Base-by-base conservation (phyloP, 2,797 vertebrate genomes). In the Hoplostethus atlanticus region DNA sequence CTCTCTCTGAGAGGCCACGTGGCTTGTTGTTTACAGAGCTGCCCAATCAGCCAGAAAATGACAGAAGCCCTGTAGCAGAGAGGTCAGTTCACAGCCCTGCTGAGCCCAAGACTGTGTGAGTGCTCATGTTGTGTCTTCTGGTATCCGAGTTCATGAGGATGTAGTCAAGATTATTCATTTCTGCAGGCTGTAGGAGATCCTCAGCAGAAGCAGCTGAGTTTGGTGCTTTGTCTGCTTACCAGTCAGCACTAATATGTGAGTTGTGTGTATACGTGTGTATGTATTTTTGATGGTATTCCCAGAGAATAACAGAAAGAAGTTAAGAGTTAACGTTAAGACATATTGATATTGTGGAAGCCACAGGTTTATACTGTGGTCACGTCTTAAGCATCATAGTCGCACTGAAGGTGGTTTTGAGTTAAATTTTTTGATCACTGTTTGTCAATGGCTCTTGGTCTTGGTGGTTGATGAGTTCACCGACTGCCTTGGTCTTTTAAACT, bases 11-110 rank as follows among this genome's bases (percentile, higher is more conserved):
- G 21, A 21, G 21, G 21, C 21, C 21, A 21, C 54, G 42, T 51
- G 77, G 65, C 48, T 83, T 53, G 21, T 68, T 64, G 73, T 80
- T 77, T 78, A 77, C 62, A 58, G 53, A 68, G 77, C 48, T 47
- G 64, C 76, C 54, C 71, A 74, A 73, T 85, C 81, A 80, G 36
- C 55, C 75, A 52, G 69, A 80, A 85, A 77, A 84, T 64, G 72
- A 80, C 75, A 65, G 65, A 42, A 71, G 58, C 69, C 52, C 79
- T 71, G 67, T 67, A 67, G 77, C 55, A 25, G 40, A 62, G 65
- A 83, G 50, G 71, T 63, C 68, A 74, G 17, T 66, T 68, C 62
- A 67, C 83, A 75, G 76, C 68, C 73, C 71, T 65, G 79, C 84
- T 67, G 82, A 75, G 72, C 65, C 53, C 52, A 28, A 61, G 36